phyloP scores from a whole-genome alignment of 1,140 invertebrate species.

The Penaeus indicus region DNA sequence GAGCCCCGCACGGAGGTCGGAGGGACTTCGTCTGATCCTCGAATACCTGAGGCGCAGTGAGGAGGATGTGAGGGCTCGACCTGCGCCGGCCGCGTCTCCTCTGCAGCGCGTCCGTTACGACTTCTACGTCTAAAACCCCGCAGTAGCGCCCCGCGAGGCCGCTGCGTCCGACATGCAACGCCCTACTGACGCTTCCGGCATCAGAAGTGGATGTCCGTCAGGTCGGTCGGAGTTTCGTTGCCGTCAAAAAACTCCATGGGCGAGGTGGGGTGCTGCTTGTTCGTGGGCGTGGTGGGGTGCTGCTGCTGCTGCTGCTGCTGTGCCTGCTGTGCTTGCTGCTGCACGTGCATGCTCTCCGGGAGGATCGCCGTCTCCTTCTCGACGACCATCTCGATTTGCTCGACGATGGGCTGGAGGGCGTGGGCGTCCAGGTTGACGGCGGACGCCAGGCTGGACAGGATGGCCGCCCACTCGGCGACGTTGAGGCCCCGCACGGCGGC shows the following conservation, averaged over 20 bases:
- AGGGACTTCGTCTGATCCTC: not conserved
- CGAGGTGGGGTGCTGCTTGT: conserved; percentile 40
- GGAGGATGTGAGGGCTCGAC: conserved; percentile 36
- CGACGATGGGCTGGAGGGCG: conserved; percentile 34
- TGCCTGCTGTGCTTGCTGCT: conserved; percentile 24
- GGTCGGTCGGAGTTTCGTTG: conserved; percentile 48
- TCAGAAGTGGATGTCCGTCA: conserved; percentile 59
- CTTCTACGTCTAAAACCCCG: conserved; percentile 13
- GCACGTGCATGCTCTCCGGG: not conserved
- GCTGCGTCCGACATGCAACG: conserved; percentile 18
- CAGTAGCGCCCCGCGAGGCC: not conserved
- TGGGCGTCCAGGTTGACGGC: conserved; percentile 46
- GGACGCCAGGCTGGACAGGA: conserved; percentile 35
- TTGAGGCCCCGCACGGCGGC: conserved; percentile 38
- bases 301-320: conserved; percentile 33
- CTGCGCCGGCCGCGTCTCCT: conserved; percentile 26
- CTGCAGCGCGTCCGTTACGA: conserved; percentile 49
- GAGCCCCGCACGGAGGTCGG: conserved; percentile 19
- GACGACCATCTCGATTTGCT: conserved; percentile 51
- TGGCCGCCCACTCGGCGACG: conserved; percentile 25
- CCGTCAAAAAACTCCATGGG: conserved; percentile 54
- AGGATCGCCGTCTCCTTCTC: conserved; percentile 39
- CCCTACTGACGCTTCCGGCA: conserved; percentile 32
- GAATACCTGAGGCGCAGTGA: conserved; percentile 42
- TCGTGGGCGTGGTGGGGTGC: conserved; percentile 37